phyloP scores from a whole-genome alignment of 2,797 vertebrate genomes.

The Myotis vivesi region DNA sequence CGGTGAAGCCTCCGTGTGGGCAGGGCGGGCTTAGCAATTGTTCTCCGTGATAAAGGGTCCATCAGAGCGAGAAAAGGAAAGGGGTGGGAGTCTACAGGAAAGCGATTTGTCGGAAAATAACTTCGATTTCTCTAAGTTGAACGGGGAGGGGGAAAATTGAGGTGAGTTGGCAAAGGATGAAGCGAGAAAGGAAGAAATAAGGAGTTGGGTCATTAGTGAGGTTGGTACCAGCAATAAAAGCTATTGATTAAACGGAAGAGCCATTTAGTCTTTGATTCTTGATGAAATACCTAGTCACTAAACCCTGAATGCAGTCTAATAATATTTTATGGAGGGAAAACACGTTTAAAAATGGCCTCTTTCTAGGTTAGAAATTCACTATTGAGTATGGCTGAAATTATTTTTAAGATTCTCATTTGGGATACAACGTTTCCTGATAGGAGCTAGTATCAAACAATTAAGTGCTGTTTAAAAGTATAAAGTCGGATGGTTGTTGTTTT shows the following conservation, averaged over 20 bases:
- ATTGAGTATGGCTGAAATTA: neutral
- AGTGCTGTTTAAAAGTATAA: neutral
- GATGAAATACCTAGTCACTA: neutral
- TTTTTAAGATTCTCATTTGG: neutral
- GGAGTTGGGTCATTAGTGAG: neutral
- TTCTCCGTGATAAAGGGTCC: constrained; percentile 9
- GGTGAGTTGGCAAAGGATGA: neutral
- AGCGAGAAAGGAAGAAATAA: neutral
- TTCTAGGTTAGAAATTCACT: constrained; percentile 61
- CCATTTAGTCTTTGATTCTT: constrained; percentile 43
- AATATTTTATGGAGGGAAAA: constrained; percentile 66
- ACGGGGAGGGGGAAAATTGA: neutral
- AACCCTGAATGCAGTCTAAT: constrained; percentile 29
- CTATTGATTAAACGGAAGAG: constrained; percentile 11
- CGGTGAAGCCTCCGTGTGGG: neutral
- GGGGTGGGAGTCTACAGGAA: neutral
- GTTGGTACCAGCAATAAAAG: neutral
- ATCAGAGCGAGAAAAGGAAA: neutral
- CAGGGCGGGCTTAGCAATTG: fast-evolving
- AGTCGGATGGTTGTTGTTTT: neutral
- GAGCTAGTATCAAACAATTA: constrained; percentile 12
- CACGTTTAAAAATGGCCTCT: constrained; percentile 55
- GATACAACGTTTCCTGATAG: neutral
- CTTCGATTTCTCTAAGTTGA: neutral
- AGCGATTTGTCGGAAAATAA: neutral